A percentile compares a stretch with the other conserved stretches of the same genome.
Conservation (phyloP, 1,140 invertebrate genomes). For the Formica selysi region DNA sequence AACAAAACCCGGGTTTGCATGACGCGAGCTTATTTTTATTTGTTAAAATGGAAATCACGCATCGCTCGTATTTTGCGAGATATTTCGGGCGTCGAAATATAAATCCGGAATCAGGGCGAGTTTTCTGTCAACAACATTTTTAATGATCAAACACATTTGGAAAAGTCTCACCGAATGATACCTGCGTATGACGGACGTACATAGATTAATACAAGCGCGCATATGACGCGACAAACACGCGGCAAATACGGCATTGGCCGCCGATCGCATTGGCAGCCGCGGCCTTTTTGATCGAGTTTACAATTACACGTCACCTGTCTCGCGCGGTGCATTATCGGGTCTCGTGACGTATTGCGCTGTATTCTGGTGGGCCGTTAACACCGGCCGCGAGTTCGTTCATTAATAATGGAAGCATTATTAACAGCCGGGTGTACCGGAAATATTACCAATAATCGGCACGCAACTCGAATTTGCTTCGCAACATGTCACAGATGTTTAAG, state of each 20-base stretch:
- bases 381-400: conserved; percentile 69
- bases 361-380: conserved; percentile 66
- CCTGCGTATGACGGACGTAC: conserved; percentile 20
- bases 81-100: conserved; percentile 45
- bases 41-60: conserved; percentile 41
- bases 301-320: conserved; percentile 72
- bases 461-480: conserved; percentile 62
- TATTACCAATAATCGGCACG: conserved; percentile 68
- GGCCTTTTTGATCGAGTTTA: conserved; percentile 72
- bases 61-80: conserved; percentile 36
- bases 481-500: conserved; percentile 37
- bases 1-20: conserved; percentile 15
- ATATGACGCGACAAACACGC: conserved; percentile 13
- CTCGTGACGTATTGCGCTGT: conserved; percentile 59
- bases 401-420: conserved; percentile 78
- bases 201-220: not conserved
- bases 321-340: conserved; percentile 66
- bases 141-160: conserved; percentile 54
- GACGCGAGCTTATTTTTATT: conserved; percentile 26
- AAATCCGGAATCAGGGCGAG: conserved; percentile 22
- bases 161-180: conserved; percentile 53
- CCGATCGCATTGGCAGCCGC: conserved; percentile 63
- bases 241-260: not conserved
- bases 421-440: conserved; percentile 66
- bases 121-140: conserved; percentile 50